Percentiles rank a stretch among this genome's conserved stretches.
Evolutionary conservation across 2,888 invertebrate species (phyloP).

Genomic region (Dasysyrphus tricinctus): DNA sequence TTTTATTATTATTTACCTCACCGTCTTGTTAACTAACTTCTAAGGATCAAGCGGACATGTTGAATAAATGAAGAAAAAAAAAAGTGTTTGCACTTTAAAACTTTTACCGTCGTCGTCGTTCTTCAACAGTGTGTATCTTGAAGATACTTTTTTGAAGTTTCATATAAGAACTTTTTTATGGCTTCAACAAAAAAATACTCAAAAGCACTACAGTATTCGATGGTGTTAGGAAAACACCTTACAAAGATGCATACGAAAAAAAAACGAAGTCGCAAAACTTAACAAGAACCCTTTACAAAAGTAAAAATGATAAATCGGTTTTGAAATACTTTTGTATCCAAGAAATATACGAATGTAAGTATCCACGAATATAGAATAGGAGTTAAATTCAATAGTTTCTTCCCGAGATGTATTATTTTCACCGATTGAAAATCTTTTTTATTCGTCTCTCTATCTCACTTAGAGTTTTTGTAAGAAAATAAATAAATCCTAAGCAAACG

Average conservation of each 20-base stretch:
- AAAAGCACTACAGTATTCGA: slow-evolving; percentile 44
- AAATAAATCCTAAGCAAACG: slow-evolving; percentile 21
- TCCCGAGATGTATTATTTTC: slow-evolving; percentile 30
- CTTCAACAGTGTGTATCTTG: slow-evolving; percentile 38
- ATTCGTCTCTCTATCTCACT: background rate
- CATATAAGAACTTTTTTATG: slow-evolving; percentile 43
- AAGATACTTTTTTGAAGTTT: slow-evolving; percentile 57
- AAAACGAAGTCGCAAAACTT: slow-evolving; percentile 27
- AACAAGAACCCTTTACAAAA: slow-evolving; percentile 5
- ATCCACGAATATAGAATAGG: slow-evolving; percentile 1
- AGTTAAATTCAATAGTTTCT: slow-evolving; percentile 51
- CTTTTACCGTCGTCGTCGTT: slow-evolving; percentile 56
- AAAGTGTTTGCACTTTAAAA: slow-evolving; percentile 69
- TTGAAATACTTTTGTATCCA: slow-evolving; percentile 33
- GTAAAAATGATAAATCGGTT: slow-evolving; percentile 67
- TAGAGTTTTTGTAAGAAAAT: background rate
- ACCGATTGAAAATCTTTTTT: slow-evolving; percentile 60
- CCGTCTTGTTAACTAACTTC: slow-evolving; percentile 59
- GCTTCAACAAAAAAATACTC: slow-evolving; percentile 40
- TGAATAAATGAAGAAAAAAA: slow-evolving; percentile 20
- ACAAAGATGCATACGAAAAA: slow-evolving; percentile 41
- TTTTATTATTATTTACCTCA: slow-evolving; percentile 34
- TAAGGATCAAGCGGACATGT: slow-evolving; percentile 57
- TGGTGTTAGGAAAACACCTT: slow-evolving; percentile 47
- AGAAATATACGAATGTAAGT: background rate